Percentiles rank a stretch among this genome's conserved stretches.
phyloP scores from a whole-genome alignment of 1,140 invertebrate genomes.

The Bilobella aurantiaca region DNA sequence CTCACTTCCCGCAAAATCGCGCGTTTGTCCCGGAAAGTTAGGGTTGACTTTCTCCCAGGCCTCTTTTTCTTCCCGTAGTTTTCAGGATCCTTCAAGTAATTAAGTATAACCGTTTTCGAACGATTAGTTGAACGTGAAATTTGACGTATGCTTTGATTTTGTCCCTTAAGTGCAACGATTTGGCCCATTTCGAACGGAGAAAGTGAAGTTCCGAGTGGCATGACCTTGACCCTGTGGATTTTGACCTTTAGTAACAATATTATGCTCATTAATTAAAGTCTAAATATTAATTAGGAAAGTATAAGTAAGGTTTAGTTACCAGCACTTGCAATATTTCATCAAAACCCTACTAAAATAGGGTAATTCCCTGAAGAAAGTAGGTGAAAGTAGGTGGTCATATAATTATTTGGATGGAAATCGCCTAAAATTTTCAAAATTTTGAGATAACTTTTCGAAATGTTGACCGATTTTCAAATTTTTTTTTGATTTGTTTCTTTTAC shows the following conservation, averaged over 20 bases:
- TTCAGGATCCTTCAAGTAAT: constrained; percentile 1
- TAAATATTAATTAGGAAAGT: background rate
- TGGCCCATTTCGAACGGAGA: background rate
- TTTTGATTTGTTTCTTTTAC: no score
- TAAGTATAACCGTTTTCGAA: background rate
- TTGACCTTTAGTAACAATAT: background rate
- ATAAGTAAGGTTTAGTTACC: background rate
- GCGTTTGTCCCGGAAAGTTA: constrained; percentile 3
- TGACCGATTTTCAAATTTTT: no score
- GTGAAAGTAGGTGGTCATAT: background rate
- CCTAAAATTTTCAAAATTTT: no score
- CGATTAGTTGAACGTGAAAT: background rate
- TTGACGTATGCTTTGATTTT: background rate
- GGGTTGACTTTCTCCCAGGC: background rate
- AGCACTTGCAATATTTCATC: background rate
- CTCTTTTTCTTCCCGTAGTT: background rate
- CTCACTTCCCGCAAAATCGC: background rate
- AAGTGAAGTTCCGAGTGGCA: background rate
- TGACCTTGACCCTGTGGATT: background rate
- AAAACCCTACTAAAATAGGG: no score
- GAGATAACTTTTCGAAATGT: no score
- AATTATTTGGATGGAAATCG: background rate
- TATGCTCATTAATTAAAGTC: background rate
- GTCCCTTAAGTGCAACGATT: background rate
- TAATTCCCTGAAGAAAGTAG: background rate